phyloP scores from a whole-genome alignment of 2,888 invertebrate species.

The Diarsia rubi region DNA sequence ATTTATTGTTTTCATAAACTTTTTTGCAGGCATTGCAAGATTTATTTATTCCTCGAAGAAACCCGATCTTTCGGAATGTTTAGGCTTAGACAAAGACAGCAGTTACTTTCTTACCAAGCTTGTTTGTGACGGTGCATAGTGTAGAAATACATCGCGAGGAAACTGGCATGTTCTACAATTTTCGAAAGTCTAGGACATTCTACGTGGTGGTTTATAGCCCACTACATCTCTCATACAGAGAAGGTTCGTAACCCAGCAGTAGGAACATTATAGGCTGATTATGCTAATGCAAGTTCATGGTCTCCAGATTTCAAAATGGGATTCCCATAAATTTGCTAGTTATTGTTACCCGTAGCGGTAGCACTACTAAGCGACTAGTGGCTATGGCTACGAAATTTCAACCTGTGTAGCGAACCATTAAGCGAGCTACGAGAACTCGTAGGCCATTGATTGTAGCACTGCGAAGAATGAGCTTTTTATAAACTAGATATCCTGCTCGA shows the following conservation, averaged over 20 bases:
- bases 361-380: background rate
- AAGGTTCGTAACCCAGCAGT: no score
- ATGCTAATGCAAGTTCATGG: background rate
- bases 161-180: no score
- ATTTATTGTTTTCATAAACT: conserved; percentile 5
- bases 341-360: background rate
- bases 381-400: conserved; percentile 22
- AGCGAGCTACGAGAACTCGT: background rate
- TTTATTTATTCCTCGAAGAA: background rate
- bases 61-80: background rate
- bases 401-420: background rate
- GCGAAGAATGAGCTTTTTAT: no score
- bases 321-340: background rate
- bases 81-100: background rate
- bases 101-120: background rate
- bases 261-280: no score
- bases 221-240: no score
- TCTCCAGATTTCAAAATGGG: background rate
- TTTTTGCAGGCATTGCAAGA: background rate
- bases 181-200: no score
- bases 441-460: background rate
- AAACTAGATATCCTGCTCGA: no score
- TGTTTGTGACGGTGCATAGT: no score
- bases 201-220: no score
- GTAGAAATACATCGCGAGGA: no score